These are phyloP conservation scores for Conger conger DNA, from an alignment of 2,113 vertebrate species.

Conservation along the genomic window DNA sequence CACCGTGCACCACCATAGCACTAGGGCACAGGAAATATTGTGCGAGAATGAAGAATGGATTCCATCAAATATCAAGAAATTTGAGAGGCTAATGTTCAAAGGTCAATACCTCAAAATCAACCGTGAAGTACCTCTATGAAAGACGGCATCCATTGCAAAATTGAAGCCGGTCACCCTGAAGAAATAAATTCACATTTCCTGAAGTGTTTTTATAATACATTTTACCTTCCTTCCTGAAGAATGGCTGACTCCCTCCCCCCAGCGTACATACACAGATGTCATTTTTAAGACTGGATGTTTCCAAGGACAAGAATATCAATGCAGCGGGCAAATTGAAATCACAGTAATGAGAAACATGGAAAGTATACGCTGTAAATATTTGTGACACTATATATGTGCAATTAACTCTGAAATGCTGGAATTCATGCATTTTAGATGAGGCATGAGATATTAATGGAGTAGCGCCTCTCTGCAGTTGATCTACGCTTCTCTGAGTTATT, in stretches of 20 bases:
- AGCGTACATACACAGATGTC: background rate
- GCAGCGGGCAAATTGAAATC: background rate
- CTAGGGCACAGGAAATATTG: too few relatives aligned
- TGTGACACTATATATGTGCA: background rate
- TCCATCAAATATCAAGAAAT: too few relatives aligned
- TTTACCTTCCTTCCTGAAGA: too few relatives aligned
- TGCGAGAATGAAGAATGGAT: too few relatives aligned
- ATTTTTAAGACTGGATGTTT: background rate
- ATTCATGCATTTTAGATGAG: background rate
- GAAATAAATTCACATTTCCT: too few relatives aligned
- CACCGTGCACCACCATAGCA: too few relatives aligned
- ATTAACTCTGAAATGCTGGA: background rate
- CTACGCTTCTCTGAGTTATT: background rate
- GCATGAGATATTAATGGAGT: background rate
- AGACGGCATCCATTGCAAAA: background rate
- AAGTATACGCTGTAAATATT: background rate
- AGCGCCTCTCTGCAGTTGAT: background rate
- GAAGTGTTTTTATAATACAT: too few relatives aligned
- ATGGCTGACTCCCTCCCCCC: too few relatives aligned
- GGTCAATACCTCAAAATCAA: too few relatives aligned
- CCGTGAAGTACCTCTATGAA: too few relatives aligned
- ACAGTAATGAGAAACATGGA: background rate
- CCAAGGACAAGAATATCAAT: background rate
- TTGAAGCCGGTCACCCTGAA: background rate
- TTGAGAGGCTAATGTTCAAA: too few relatives aligned